phyloP scores from a whole-genome alignment of 2,113 vertebrate species.

The Cyphomyrus plagiostoma region DNA sequence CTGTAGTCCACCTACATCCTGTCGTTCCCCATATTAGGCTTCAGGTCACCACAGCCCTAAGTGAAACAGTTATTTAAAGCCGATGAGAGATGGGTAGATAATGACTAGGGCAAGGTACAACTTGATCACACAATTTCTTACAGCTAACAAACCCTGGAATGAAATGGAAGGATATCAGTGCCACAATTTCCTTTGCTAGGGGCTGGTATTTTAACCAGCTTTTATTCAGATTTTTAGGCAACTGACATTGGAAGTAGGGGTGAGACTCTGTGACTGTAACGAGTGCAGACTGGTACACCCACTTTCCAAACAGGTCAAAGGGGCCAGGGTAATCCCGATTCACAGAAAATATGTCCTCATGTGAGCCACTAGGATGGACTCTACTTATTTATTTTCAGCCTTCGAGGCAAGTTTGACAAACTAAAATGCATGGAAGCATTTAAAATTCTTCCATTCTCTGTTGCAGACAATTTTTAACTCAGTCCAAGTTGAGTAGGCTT shows the following conservation, averaged over 20 bases:
- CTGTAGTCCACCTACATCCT: not conserved
- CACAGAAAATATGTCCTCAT: not conserved
- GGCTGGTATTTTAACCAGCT: not conserved
- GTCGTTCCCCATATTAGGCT: not conserved
- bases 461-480: not conserved
- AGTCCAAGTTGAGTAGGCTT: not conserved
- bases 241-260: not conserved
- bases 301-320: not conserved
- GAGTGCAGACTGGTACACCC: not conserved
- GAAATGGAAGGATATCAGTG: not conserved
- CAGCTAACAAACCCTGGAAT: not conserved
- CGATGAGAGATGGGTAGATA: not conserved
- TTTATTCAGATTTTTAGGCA: not conserved
- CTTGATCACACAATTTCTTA: not conserved
- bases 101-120: not conserved
- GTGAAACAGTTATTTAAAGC: not conserved
- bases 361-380: not conserved
- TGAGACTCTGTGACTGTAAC: not conserved
- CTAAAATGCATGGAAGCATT: not conserved
- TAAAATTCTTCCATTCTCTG: not conserved
- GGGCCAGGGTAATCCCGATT: not conserved
- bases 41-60: not conserved
- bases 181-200: not conserved
- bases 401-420: not conserved
- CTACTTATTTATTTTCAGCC: not conserved